Evolutionary conservation across 1,140 invertebrate genomes (phyloP), one percentile per base, ranked within the genome.

Genomic region (Drosophila melanogaster): DNA sequence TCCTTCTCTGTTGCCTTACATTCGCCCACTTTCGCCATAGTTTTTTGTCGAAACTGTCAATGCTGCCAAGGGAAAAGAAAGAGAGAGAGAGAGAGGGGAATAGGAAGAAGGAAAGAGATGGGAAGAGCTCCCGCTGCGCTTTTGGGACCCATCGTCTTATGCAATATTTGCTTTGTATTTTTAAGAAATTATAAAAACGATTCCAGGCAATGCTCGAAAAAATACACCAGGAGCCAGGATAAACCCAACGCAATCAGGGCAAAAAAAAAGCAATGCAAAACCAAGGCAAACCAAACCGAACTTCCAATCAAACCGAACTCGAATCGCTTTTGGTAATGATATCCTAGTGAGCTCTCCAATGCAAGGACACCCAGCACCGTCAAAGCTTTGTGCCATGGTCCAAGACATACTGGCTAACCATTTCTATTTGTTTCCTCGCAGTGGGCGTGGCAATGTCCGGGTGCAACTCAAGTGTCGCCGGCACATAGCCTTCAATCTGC

Each of bases 31-130:
- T 71, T 77, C 22, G 58, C 81, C 81, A 86, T 79, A 83, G 84
- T 86, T 87, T 87, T 86, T 87, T 87, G 83, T 87, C 84, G 66
- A 87, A 87, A 83, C 76, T 87, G 83, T 87, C 83, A 87, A 83
- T 86, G 75, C 58, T 79, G 83, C 72, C 84, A 89, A 76, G 83
- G 75, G 83, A 86, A 19, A 46, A 69, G 12, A 56, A 17, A 22
- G 12, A 2, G 41, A 4, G 61, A 22, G 61, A 22, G 30, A 49
- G 15, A 55, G 33, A 44, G 6, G 15, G 40, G 1, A 1, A 35
- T 19, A 33, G 8, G 14, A 41, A 17, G 4, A 47, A 30, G 15
- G 17, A 51, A 41, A 50, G 37, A 58, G 22, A 70, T 19, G 2
- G 35, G 10, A n/a, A 44, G 12, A 26, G n/a, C 8, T 50, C 74